Percentiles rank a stretch among this genome's conserved stretches.
phyloP scores from a whole-genome alignment of 2,888 invertebrate genomes.

The Drosophila kambysellisi region DNA sequence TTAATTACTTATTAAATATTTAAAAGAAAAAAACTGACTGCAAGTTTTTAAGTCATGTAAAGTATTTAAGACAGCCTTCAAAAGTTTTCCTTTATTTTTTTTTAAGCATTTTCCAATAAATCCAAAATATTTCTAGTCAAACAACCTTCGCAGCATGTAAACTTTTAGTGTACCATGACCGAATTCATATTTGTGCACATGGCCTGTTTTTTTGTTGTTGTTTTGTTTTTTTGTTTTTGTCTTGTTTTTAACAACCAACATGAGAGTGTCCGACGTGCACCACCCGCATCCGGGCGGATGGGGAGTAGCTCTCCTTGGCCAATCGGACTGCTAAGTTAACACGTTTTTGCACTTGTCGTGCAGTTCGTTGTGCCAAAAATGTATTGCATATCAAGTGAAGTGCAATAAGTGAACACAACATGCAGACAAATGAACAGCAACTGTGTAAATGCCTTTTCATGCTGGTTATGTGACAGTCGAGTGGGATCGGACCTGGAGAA shows the following conservation, averaged over 20 bases:
- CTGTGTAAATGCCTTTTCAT: constrained; percentile 69
- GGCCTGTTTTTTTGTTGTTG: constrained; percentile 1
- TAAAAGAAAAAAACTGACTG: neutral
- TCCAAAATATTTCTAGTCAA: constrained; percentile 15
- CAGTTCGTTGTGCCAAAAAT: constrained; percentile 45
- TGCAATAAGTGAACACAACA: constrained; percentile 49
- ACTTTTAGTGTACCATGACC: constrained; percentile 25
- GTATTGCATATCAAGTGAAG: constrained; percentile 69
- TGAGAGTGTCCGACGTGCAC: constrained; percentile 1
- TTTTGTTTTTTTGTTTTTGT: neutral
- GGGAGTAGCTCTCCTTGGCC: constrained; percentile 12
- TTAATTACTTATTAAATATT: no score
- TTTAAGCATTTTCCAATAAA: constrained; percentile 1
- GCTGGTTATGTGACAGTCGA: constrained; percentile 48
- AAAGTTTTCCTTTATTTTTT: constrained; percentile 4
- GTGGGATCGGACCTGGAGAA: neutral
- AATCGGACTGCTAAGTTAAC: constrained; percentile 54
- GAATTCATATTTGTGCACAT: constrained; percentile 50
- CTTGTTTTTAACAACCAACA: constrained; percentile 1
- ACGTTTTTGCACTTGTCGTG: constrained; percentile 72
- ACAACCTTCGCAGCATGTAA: constrained; percentile 37
- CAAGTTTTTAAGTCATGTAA: neutral
- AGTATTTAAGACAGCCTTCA: no score
- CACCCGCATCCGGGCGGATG: neutral
- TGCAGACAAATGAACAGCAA: constrained; percentile 58